Evolutionary conservation across 2,888 invertebrate species (phyloP).

Genomic region (Melanchra persicariae): DNA sequence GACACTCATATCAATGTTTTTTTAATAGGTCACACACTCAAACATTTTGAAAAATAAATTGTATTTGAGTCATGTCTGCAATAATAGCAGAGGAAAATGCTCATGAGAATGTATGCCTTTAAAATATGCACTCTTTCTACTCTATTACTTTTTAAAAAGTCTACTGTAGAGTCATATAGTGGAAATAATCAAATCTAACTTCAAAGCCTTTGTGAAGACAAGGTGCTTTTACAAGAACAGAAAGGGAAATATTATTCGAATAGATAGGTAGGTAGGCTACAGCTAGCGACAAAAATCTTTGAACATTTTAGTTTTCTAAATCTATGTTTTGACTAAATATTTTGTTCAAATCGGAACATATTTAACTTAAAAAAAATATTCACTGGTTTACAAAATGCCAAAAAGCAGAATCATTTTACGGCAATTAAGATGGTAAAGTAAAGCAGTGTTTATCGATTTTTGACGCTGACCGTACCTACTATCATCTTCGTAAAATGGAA

Average conservation of each 20-base stretch:
- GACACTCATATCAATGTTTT: background rate
- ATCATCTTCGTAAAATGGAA: background rate
- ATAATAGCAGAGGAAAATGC: background rate
- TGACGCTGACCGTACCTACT: background rate
- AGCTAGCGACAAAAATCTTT: too few relatives aligned
- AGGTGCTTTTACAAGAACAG: constrained; percentile 2
- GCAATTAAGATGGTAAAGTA: too few relatives aligned
- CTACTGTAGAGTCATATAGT: background rate
- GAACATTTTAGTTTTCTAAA: too few relatives aligned
- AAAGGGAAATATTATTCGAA: background rate
- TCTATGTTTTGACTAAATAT: too few relatives aligned
- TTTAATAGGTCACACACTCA: background rate
- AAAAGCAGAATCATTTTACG: too few relatives aligned
- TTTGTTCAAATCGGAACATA: too few relatives aligned
- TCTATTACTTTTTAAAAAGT: background rate
- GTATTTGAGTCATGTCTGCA: background rate
- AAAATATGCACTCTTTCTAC: background rate
- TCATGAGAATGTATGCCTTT: background rate
- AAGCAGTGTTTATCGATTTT: too few relatives aligned
- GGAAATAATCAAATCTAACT: constrained; percentile 7
- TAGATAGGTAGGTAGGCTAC: background rate
- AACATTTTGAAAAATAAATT: background rate
- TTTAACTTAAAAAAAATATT: too few relatives aligned
- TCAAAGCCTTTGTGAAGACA: background rate
- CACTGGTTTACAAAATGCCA: too few relatives aligned